These are phyloP conservation scores for Rissa tridactyla DNA, from an alignment of 2,113 vertebrate genomes.

Conservation along the genomic window DNA sequence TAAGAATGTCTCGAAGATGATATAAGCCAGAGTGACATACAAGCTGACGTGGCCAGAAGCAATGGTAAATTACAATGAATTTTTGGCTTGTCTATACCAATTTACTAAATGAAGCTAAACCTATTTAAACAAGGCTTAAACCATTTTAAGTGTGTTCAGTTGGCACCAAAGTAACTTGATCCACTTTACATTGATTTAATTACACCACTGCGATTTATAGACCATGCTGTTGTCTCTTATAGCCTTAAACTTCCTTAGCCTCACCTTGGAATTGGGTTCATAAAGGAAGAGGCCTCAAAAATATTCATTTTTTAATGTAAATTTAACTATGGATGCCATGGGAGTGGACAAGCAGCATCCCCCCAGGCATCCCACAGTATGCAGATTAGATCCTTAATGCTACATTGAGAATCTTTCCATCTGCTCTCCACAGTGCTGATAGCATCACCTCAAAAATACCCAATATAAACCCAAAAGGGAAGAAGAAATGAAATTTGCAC, in stretches of 20 bases:
- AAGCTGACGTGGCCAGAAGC: neutral
- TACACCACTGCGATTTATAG: constrained; percentile 15
- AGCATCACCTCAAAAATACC: constrained; percentile 44
- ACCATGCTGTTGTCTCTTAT: neutral
- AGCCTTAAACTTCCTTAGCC: neutral
- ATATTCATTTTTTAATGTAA: neutral
- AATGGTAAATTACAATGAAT: neutral
- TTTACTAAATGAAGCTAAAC: constrained; percentile 60
- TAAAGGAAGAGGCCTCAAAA: neutral
- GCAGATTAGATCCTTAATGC: constrained; percentile 15
- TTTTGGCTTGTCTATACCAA: constrained; percentile 54
- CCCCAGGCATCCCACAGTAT: neutral
- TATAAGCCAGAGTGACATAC: neutral
- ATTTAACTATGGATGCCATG: constrained; percentile 36
- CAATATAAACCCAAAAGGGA: constrained; percentile 3
- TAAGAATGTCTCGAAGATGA: neutral
- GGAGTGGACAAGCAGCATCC: constrained; percentile 6
- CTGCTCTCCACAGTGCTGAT: neutral
- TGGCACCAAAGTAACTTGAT: constrained; percentile 40
- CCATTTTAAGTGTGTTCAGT: constrained; percentile 34
- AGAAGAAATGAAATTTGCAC: constrained; percentile 54
- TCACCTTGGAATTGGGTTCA: neutral
- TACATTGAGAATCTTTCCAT: neutral
- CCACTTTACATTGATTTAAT: constrained; percentile 51
- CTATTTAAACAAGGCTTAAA: constrained; percentile 38